Evolutionary conservation across 2,797 vertebrate genomes (phyloP), one percentile per base, ranked within the genome.

Genomic region (Macropodus opercularis): DNA sequence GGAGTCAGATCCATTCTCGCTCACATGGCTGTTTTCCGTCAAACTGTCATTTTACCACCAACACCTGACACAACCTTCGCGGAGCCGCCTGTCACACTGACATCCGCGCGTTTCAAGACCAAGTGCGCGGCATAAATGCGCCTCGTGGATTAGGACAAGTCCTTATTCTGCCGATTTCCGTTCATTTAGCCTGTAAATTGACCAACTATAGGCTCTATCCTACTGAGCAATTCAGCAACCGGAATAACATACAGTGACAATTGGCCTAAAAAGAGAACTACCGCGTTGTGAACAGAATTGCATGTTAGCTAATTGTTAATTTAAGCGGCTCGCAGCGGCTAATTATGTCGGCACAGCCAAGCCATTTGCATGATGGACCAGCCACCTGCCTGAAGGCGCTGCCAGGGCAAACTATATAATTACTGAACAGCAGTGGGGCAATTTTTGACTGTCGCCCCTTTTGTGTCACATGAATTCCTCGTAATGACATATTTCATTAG

Each of bases 271-370:
- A 89, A 92, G 93, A 93, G 94, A 95, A 95, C 93, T 92, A 63
- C 92, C 85, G 93, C 91, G 94, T 81, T 90, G 93, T 90, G 93
- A 92, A 89, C 91, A 93, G 95, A 98, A 97, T 98, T 98, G 96
- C 96, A 97, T 94, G 96, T 99, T 98, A 97, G 95, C 94, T 98
- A 98, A 99, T 98, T 98, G 97, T 98, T 98, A 98, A 98, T 99
- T 98, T 97, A 95, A 96, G 94, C 95, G 94, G 84, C 94, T 95
- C 92, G 94, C 94, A 91, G 93, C 82, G 92, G 93, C 93, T 98
- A 99, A 99, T 99, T 99, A 97, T 93, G 94, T 90, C 92, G 87
- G 93, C 95, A 93, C 95, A 95, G 94, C 95, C 94, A 92, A 95
- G 91, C 95, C 95, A 98, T 99, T 98, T 98, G 95, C 95, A 96